Conservation (phyloP, 2,888 invertebrate species). For the Ophioninae sp. region DNA sequence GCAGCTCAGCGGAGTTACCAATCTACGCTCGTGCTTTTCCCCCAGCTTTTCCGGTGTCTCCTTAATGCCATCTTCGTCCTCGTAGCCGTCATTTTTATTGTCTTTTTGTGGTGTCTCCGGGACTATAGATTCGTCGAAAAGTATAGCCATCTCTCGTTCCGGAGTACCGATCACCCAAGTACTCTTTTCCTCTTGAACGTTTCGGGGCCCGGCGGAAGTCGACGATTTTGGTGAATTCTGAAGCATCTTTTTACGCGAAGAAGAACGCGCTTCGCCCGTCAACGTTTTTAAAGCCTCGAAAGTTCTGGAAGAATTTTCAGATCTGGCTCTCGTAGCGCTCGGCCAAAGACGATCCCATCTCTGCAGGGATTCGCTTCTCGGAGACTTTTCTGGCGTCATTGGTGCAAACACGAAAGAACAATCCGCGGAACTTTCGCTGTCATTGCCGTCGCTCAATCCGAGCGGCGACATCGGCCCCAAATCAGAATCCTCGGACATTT, state of each 20-base stretch:
- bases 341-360: conserved; percentile 70
- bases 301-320: conserved; percentile 59
- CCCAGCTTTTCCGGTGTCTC: conserved; percentile 73
- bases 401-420: conserved; percentile 70
- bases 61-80: conserved; percentile 57
- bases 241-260: conserved; percentile 67
- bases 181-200: conserved; percentile 20
- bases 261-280: conserved; percentile 68
- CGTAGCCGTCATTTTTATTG: conserved; percentile 60
- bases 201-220: conserved; percentile 57
- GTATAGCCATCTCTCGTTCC: conserved; percentile 43
- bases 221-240: conserved; percentile 59
- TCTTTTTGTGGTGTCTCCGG: conserved; percentile 73
- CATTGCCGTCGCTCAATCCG: conserved; percentile 68
- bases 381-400: conserved; percentile 68
- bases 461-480: conserved; percentile 77
- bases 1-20: conserved; percentile 74
- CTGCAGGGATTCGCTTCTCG: conserved; percentile 39
- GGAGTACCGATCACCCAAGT: conserved; percentile 46
- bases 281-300: conserved; percentile 69
- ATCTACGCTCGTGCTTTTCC: conserved; percentile 63
- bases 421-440: conserved; percentile 70
- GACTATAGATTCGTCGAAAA: conserved; percentile 64
- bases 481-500: conserved; percentile 74
- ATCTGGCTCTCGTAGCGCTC: conserved; percentile 16